phyloP scores from a whole-genome alignment of 2,797 vertebrate species.

The Lagorchestes hirsutus region DNA sequence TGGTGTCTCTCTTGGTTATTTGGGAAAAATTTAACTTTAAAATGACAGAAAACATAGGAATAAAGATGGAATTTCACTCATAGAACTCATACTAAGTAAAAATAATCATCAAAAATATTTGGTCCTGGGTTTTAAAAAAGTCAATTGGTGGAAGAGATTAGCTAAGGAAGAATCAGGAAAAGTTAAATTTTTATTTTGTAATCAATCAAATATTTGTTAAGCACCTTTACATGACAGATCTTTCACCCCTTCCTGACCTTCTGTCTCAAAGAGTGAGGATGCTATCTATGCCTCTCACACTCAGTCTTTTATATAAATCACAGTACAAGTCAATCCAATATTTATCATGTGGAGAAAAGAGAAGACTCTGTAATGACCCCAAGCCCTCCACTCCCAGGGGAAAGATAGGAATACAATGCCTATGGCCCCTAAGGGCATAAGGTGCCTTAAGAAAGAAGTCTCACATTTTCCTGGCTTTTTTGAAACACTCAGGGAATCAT shows the following conservation, averaged over 20 bases:
- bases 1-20: too few relatives aligned
- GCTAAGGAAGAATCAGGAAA: too few relatives aligned
- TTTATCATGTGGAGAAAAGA: neutral
- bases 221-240: neutral
- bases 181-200: neutral
- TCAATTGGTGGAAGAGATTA: too few relatives aligned
- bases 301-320: constrained; percentile 44
- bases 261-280: neutral
- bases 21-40: too few relatives aligned
- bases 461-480: neutral
- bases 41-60: too few relatives aligned
- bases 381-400: neutral
- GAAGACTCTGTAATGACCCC: neutral
- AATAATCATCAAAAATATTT: too few relatives aligned
- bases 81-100: too few relatives aligned
- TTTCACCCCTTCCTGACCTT: neutral
- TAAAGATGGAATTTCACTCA: too few relatives aligned
- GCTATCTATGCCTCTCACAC: neutral
- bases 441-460: neutral
- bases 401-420: neutral
- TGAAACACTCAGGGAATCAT: neutral
- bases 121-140: too few relatives aligned
- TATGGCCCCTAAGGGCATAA: neutral
- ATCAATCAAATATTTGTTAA: constrained; percentile 1
- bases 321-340: neutral